Base-by-base conservation (phyloP, 2,797 vertebrate species). In the Micrastur ruficollis region DNA sequence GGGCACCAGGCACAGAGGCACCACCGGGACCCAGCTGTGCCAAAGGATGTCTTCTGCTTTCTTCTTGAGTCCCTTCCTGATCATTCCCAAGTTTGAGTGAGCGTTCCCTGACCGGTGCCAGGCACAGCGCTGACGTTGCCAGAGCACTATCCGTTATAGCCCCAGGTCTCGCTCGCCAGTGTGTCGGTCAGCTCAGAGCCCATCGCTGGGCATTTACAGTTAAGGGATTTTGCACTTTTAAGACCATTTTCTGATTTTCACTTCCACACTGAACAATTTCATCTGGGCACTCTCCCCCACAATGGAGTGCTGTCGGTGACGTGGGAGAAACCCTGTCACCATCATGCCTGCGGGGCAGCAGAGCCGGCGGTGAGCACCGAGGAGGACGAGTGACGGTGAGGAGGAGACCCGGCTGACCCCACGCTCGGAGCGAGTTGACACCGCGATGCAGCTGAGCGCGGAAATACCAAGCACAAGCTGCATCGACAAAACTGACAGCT, bases 401-500 rank as follows among this genome's bases (percentile, higher is more conserved):
- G 70, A 72, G 12, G 31, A 34, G 34, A 66, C 6, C 6, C 0
- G 5, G 31, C 25, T 11, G 31, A 20, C 20, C 15, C 34, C 40
- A 23, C 5, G 8, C 49, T 32, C 2, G 1, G 47, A 23, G 38
- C 2, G 9, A 47, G 58, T 5, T 2, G 2, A 42, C 29, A 31
- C 25, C 2, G 0, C 1, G 3, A 13, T 4, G 49, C 2, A 1
- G 50, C 42, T 15, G 21, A 66, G 50, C 3, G 1, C 1, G 2
- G 46, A 71, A 61, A 34, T 16, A 36, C 25, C 4, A 3, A 61
- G 61, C 16, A 20, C 20, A 23, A 19, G 49, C 50, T 46, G 38
- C 32, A 20, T 7, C 6, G 1, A 36, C 55, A 71, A 42, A 71
- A 34, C 4, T 4, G 16, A 10, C 8, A 47, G 15, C 59, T 15